Conservation (phyloP, 2,888 invertebrate genomes). For the Erannis defoliaria region DNA sequence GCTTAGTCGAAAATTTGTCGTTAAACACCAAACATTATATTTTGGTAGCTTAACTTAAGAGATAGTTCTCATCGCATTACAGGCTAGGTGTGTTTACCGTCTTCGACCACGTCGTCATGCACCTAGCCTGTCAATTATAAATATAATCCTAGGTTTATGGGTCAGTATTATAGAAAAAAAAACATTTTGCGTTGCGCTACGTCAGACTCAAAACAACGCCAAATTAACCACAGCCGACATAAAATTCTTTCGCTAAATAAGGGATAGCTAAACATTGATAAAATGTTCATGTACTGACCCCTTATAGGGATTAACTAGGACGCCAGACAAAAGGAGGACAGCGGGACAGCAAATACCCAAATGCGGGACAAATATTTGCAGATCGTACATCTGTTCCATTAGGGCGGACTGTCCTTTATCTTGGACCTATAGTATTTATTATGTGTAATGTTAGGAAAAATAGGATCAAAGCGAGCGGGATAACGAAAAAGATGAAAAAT, state of each 20-base stretch:
- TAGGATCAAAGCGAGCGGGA: background rate
- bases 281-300: background rate
- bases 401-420: conserved; percentile 1
- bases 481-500: background rate
- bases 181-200: background rate
- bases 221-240: too few relatives aligned
- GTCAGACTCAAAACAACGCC: too few relatives aligned
- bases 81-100: too few relatives aligned
- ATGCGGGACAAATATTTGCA: conserved; percentile 14
- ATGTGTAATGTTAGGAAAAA: background rate
- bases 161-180: too few relatives aligned
- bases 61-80: too few relatives aligned
- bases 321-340: conserved; percentile 12
- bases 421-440: conserved; percentile 6
- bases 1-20: too few relatives aligned
- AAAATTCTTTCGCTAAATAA: background rate
- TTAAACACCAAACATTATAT: too few relatives aligned
- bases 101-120: too few relatives aligned
- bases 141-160: too few relatives aligned
- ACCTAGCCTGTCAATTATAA: too few relatives aligned
- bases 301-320: conserved; percentile 14
- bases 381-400: conserved; percentile 12
- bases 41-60: too few relatives aligned
- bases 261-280: background rate
- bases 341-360: conserved; percentile 17